Conservation (phyloP, 2,888 invertebrate genomes). For the Tenthredo distinguenda region DNA sequence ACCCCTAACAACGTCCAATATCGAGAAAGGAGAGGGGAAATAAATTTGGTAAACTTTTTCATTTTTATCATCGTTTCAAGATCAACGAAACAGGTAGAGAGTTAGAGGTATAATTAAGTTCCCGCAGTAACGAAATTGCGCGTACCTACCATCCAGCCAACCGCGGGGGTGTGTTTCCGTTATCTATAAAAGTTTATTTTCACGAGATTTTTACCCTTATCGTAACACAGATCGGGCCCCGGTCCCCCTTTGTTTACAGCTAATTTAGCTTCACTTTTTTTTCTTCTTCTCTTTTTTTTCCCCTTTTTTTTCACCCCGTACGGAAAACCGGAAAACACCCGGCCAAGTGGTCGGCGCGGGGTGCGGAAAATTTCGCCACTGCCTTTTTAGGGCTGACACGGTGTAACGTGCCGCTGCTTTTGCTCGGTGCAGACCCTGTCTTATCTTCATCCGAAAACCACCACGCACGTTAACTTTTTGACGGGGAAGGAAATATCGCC, state of each 20-base stretch:
- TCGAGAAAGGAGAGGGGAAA: background rate
- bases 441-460: slow-evolving; percentile 48
- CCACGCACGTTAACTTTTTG: slow-evolving; percentile 41
- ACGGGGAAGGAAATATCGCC: slow-evolving; percentile 35
- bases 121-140: slow-evolving; percentile 21
- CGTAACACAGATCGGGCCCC: slow-evolving; percentile 1
- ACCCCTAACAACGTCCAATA: background rate
- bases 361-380: background rate
- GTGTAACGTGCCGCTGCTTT: slow-evolving; percentile 7
- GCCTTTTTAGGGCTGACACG: slow-evolving; percentile 2
- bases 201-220: slow-evolving; percentile 44
- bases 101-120: slow-evolving; percentile 18
- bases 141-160: background rate
- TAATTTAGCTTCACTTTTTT: slow-evolving; percentile 36
- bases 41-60: background rate
- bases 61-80: background rate
- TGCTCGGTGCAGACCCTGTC: slow-evolving; percentile 4
- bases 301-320: background rate
- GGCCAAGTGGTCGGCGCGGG: background rate
- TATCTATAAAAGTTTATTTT: slow-evolving; percentile 45
- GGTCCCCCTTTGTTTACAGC: slow-evolving; percentile 43
- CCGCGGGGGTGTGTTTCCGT: slow-evolving; percentile 11
- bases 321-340: slow-evolving; percentile 16
- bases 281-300: background rate
- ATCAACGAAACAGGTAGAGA: background rate